Conservation (phyloP, 2,113 vertebrate genomes). For the Trematocara macrostoma region DNA sequence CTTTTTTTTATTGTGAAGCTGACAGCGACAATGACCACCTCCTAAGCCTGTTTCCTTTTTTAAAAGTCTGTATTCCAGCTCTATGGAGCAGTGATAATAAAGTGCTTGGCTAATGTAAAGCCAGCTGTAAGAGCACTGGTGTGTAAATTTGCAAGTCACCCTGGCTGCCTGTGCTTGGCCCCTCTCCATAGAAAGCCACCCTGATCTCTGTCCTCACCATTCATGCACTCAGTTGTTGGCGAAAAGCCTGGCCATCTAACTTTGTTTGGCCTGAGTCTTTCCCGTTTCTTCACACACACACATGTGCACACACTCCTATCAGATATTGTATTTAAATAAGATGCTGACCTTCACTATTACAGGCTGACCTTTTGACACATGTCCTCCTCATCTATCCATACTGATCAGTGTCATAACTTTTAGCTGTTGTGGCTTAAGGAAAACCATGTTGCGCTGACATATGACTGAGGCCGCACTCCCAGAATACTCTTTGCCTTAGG, state of each 20-base stretch:
- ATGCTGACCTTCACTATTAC: background rate
- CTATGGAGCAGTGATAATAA: background rate
- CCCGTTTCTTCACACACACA: background rate
- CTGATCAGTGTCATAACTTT: background rate
- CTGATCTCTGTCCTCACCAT: background rate
- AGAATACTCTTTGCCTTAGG: background rate
- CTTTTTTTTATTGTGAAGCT: background rate
- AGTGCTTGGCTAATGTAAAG: background rate
- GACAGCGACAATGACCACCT: background rate
- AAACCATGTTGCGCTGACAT: background rate
- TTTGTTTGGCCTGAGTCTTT: background rate
- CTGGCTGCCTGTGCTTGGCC: constrained; percentile 11
- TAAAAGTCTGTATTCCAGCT: background rate
- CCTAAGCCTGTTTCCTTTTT: background rate
- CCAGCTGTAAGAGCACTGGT: background rate
- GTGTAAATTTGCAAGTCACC: constrained; percentile 54
- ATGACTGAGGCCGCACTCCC: background rate
- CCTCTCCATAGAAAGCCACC: background rate
- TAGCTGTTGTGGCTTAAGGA: background rate
- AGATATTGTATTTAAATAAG: background rate
- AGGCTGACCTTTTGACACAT: background rate
- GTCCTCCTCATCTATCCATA: background rate
- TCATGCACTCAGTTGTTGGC: background rate
- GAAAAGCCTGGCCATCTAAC: background rate
- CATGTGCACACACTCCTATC: background rate